A percentile compares a stretch with the other conserved stretches of the same genome.
Conservation (phyloP, 1,140 invertebrate species). For the Halesus radiatus region DNA sequence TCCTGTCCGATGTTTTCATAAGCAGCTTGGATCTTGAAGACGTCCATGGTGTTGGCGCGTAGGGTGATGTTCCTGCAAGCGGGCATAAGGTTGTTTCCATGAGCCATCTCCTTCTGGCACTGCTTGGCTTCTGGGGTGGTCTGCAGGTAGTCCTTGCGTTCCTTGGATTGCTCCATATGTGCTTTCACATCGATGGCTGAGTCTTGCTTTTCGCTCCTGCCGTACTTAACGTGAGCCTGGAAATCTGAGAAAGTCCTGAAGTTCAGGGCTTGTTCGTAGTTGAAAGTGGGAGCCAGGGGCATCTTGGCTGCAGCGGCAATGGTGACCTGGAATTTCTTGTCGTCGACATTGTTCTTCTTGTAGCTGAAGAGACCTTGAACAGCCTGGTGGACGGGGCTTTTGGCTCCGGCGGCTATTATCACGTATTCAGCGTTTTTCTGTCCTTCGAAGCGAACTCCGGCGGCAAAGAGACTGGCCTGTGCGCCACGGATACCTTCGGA, state of each 20-base stretch:
- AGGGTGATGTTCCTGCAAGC: conserved; percentile 71
- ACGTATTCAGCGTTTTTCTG: conserved; percentile 65
- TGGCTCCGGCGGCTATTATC: conserved; percentile 67
- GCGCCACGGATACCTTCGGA: conserved; percentile 69
- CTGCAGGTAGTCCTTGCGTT: conserved; percentile 68
- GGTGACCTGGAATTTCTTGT: conserved; percentile 64
- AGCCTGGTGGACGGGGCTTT: conserved; percentile 71
- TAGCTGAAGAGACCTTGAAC: conserved; percentile 65
- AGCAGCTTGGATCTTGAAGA: conserved; percentile 63
- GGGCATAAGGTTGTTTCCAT: conserved; percentile 69
- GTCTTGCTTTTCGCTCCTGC: conserved; percentile 58
- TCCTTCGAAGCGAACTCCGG: conserved; percentile 68
- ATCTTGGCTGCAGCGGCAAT: conserved; percentile 62
- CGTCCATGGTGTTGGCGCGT: conserved; percentile 68
- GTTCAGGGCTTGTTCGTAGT: conserved; percentile 70
- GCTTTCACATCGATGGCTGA: conserved; percentile 67
- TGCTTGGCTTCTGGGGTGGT: conserved; percentile 61
- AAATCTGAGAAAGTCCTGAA: conserved; percentile 66
- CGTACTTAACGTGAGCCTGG: conserved; percentile 68
- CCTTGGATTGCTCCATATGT: conserved; percentile 66
- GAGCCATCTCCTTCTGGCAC: conserved; percentile 69
- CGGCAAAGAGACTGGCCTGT: conserved; percentile 65
- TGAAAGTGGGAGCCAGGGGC: conserved; percentile 65
- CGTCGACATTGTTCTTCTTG: conserved; percentile 60
- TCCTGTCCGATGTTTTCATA: conserved; percentile 66